A percentile compares a stretch with the other conserved stretches of the same genome.
Evolutionary conservation across 2,797 vertebrate genomes (phyloP).

Genomic region (Helarctos malayanus): DNA sequence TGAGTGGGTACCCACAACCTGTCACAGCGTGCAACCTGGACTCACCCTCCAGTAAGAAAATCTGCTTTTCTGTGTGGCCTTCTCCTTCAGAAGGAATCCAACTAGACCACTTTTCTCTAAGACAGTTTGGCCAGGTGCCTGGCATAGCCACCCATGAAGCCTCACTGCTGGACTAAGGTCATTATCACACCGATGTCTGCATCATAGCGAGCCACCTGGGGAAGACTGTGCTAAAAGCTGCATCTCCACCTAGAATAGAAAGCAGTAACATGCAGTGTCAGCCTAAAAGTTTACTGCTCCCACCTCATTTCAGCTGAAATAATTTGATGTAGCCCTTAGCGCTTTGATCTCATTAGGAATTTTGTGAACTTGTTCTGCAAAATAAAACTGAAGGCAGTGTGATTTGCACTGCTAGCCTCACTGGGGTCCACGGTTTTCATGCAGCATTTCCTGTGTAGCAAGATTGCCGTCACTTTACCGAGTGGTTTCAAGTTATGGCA

Average conservation of each 20-base stretch:
- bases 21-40: background rate
- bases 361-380: constrained; percentile 59
- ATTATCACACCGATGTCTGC: constrained; percentile 40
- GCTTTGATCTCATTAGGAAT: constrained; percentile 53
- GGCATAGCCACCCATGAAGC: constrained; percentile 6
- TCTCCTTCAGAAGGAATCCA: constrained; percentile 57
- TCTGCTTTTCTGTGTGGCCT: background rate
- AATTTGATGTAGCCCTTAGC: constrained; percentile 46
- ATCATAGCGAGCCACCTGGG: background rate
- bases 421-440: background rate
- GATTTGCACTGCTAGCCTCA: background rate
- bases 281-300: constrained; percentile 49
- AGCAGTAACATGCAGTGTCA: constrained; percentile 25
- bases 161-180: constrained; percentile 40
- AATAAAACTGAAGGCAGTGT: constrained; percentile 56
- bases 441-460: background rate
- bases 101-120: constrained; percentile 46
- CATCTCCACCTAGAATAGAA: constrained; percentile 61
- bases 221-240: constrained; percentile 48
- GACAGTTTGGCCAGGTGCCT: constrained; percentile 52
- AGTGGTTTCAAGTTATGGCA: background rate
- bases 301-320: constrained; percentile 50
- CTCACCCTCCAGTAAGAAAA: constrained; percentile 29
- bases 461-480: constrained; percentile 18
- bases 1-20: background rate